Evolutionary conservation across 2,113 vertebrate species (phyloP).

Genomic region (Tichodroma muraria): DNA sequence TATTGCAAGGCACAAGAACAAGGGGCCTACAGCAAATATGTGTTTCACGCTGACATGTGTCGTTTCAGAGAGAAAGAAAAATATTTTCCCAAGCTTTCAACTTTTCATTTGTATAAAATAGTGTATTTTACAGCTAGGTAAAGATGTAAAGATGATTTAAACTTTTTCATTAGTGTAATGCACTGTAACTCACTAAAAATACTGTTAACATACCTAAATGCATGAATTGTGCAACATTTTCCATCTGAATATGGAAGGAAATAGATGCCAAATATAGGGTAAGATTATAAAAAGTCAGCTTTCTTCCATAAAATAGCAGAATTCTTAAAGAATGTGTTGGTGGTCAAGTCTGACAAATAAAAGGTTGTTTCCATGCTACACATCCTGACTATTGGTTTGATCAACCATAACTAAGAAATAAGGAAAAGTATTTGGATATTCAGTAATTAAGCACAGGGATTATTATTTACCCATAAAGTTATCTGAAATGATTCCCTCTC

Average conservation of each 20-base stretch:
- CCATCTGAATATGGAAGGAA: conserved; percentile 11
- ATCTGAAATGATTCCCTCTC: neutral
- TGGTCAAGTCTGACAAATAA: conserved; percentile 26
- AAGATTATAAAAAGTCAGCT: neutral
- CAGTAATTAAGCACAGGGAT: neutral
- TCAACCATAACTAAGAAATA: neutral
- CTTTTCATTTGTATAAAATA: conserved; percentile 35
- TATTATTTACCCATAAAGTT: neutral
- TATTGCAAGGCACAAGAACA: conserved; percentile 14
- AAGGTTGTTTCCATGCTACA: neutral
- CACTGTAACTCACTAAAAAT: conserved; percentile 8
- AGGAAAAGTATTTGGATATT: neutral
- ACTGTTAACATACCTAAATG: conserved; percentile 29
- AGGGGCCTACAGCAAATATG: conserved; percentile 8
- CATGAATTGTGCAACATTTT: conserved; percentile 26
- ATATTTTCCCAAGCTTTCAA: conserved; percentile 56
- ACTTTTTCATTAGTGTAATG: conserved; percentile 1
- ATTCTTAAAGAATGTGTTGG: conserved; percentile 17
- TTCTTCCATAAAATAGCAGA: conserved; percentile 17
- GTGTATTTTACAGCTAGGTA: conserved; percentile 37
- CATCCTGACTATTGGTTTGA: neutral
- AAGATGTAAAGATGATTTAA: conserved; percentile 32
- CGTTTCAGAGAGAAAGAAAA: conserved; percentile 50
- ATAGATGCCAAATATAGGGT: conserved; percentile 7
- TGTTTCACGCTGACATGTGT: conserved; percentile 16